Evolutionary conservation across 2,113 vertebrate species (phyloP), one percentile per base, ranked within the genome.

Genomic region (Tauraco erythrolophus): DNA sequence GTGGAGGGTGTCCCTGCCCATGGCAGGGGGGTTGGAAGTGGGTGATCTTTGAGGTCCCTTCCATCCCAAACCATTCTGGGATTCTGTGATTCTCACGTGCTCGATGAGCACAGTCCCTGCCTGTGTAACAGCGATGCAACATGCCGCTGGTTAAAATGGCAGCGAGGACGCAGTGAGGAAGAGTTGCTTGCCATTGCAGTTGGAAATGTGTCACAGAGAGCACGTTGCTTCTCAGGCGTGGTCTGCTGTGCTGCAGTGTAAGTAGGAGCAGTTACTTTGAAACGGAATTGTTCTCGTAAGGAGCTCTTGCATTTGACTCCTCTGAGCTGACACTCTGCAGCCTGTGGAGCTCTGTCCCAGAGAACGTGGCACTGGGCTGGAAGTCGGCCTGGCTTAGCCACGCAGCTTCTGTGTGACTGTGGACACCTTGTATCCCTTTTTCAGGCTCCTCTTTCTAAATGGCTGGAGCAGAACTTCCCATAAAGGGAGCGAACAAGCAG

Each of bases 41-140:
- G 41, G 11, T 43, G 41, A 14, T 43, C 41, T 43, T 43, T 43
- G 41, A 43, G 41, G 41, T 43, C 41, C 41, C 41, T 43, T 43
- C 11, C 41, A 43, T 14, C 10, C 41, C 41, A 43, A 13, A 43
- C 41, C 41, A 43, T 43, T 43, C 41, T 13, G 12, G 9, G 41
- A 43, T 43, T 43, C 11, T 43, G 12, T 43, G 41, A 43, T 43
- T 10, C 41, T 43, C 41, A 43, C 41, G 45, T 69, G 50, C 88
- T 57, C 0, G 0, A 0, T 23, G 66, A 8, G 51, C 11, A 5
- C 3, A 2, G 64, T 19, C 8, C n/a, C 60, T 70, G 58, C 76
- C 71, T 37, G 61, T 19, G 35, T 35, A 11, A 25, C 77, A 21
- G 22, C 7, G 58, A 5, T 39, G 84, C 24, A 23, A 0, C 7